phyloP scores from a whole-genome alignment of 2,797 vertebrate species.

The Pseudomugil tenellus region DNA sequence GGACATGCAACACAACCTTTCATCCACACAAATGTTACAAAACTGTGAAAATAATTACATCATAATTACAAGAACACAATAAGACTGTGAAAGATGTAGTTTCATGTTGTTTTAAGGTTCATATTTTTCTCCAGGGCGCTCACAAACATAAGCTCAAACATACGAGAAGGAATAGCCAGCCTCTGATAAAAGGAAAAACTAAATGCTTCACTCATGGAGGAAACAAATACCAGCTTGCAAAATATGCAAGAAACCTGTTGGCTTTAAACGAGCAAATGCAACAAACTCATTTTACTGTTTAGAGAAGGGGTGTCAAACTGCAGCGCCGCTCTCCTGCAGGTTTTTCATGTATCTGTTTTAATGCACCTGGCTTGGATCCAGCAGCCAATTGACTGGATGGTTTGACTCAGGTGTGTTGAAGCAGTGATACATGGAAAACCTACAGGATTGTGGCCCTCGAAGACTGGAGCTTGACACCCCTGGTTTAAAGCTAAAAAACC shows the following conservation, averaged over 20 bases:
- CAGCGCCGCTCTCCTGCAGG: too few relatives aligned
- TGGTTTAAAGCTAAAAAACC: too few relatives aligned
- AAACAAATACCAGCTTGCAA: not conserved
- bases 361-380: too few relatives aligned
- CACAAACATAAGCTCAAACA: not conserved
- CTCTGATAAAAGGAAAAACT: too few relatives aligned
- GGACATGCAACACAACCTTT: constrained; percentile 19
- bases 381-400: too few relatives aligned
- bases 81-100: not conserved
- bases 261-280: not conserved
- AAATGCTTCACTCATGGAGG: not conserved
- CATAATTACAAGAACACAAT: not conserved
- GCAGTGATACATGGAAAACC: too few relatives aligned
- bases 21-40: not conserved
- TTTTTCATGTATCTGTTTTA: too few relatives aligned
- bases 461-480: too few relatives aligned
- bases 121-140: not conserved
- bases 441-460: too few relatives aligned
- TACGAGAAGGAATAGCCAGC: not conserved
- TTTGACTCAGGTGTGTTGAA: too few relatives aligned
- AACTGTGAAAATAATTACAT: constrained; percentile 9
- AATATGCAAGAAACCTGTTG: not conserved
- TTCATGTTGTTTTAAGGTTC: not conserved
- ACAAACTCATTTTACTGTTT: not conserved
- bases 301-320: too few relatives aligned